A percentile compares a stretch with the other conserved stretches of the same genome.
Evolutionary conservation across 1,140 invertebrate species (phyloP).

Genomic region (Harlomillsia oculata): DNA sequence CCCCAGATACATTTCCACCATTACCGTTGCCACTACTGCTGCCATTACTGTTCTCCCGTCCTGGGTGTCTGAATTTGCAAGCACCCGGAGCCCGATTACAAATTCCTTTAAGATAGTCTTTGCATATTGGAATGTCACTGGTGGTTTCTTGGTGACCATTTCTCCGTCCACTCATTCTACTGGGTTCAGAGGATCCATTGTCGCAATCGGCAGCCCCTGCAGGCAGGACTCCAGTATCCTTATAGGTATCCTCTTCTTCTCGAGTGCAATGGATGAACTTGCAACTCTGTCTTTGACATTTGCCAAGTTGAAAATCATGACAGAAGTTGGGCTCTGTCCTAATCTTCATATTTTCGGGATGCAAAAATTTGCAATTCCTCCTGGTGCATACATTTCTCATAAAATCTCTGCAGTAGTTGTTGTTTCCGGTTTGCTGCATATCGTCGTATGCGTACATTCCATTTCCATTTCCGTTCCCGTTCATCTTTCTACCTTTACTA

Average conservation of each 20-base stretch:
- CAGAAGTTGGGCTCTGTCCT: constrained; percentile 57
- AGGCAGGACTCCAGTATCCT: constrained; percentile 56
- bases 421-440: too few species aligned
- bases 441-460: too few species aligned
- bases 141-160: not conserved
- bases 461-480: too few species aligned
- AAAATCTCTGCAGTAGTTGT: constrained; percentile 57
- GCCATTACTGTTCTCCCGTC: too few species aligned
- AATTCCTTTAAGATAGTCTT: constrained; percentile 64
- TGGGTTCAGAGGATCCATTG: not conserved
- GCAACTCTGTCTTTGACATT: constrained; percentile 53
- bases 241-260: constrained; percentile 66
- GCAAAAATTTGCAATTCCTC: constrained; percentile 64
- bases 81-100: constrained; percentile 49
- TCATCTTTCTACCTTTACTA: too few species aligned
- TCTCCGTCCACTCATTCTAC: not conserved
- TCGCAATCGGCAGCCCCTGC: constrained; percentile 39
- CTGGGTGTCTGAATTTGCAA: constrained; percentile 50
- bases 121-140: constrained; percentile 52
- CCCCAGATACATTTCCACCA: not conserved
- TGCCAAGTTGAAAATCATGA: constrained; percentile 71
- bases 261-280: constrained; percentile 68
- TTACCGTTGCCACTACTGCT: not conserved
- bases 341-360: constrained; percentile 44
- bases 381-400: constrained; percentile 58